Base-by-base conservation (phyloP, 2,888 invertebrate genomes). In the Ichneumoninae sp. region DNA sequence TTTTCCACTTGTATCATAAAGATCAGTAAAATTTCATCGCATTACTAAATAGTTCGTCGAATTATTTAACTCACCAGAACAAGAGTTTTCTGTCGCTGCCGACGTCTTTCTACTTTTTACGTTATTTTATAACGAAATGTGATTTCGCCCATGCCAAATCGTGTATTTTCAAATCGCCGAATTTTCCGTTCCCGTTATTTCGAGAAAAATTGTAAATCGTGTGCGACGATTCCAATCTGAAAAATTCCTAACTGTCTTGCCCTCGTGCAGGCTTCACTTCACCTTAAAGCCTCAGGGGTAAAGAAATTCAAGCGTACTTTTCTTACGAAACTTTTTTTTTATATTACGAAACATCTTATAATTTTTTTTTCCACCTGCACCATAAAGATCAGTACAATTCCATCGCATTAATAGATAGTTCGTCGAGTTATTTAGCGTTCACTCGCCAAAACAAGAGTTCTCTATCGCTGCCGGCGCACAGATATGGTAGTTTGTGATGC, bases 361-460 rank as follows among this genome's bases (percentile, higher is more conserved):
- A 22, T 60, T 13, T 19, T n/a, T n/a, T 65, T 3, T 68, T 71
- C n/a, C 8, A 26, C 26, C 57, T 60, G 47, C 60, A 44, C 5
- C 26, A 36, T 47, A 44, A 7, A 44, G 13, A 52, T n/a, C 36
- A 65, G n/a, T 75, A 33, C 44, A 76, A n/a, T 70, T 19, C 60
- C 69, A 16, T 44, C 16, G 22, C 47, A 10, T 71, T 50, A 16
- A 5, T 10, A 3, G 1, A 26, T 10, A 60, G 16, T 57, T 57
- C 22, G n/a, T 70, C 6, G 5, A 36, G 57, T 93, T 89, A 94
- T 86, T 94, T 93, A 44, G 91, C 89, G 82, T 91, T 92, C n/a
- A 95, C 90, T 91, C 94, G 95, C 96, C 96, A 96, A 90, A 96
- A 95, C 87, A 94, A 94, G 54, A 96, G 89, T 89, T 95, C 95